Base-by-base conservation (phyloP, 2,888 invertebrate genomes). In the Malthinus seriepunctatus region DNA sequence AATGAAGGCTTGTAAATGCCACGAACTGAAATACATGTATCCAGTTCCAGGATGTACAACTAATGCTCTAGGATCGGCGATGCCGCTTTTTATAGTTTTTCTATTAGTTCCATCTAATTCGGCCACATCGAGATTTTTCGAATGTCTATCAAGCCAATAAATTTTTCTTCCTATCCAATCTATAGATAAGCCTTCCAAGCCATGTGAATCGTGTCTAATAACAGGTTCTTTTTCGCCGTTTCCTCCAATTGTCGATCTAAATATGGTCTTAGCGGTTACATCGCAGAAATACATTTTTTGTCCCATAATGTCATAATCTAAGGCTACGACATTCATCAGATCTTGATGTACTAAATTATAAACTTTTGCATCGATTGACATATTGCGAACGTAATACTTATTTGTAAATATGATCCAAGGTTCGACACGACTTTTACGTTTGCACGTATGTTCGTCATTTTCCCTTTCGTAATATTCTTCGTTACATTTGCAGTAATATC, bases 81-180 rank as follows among this genome's bases (percentile, higher is more conserved):
- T 91, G 23, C 91, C 92, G 47, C 90, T 89, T 67, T 93, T 88
- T 12, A 99, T 78, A 0, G 97, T 96, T 74, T 91, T 94, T 50
- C 98, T 84, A 73, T 90, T 91, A 0, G 91, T 90, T 23, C 98
- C 98, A 74, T 97, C 90, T 42, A 99, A 81, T 78, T 96, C 95
- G 0, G 97, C 87, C 0, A 99, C 99, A 72, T 97, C 96, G 48
- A 99, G 82, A 72, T 97, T 93, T 80, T 97, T 90, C 6, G 95
- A 91, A 77, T 97, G 93, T 63, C 97, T 83, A 75, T 99, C 99
- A 47, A 98, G 82, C 97, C 97, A 97, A 76, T 99, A 99, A 1
- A 99, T 81, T 77, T 99, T 99, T 37, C 95, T 82, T 1, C 90
- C 96, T 37, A 97, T 86, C 98, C 98, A 98, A 78, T 99, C 99